Conservation (phyloP, 2,113 vertebrate species). For the Oophaga pumilio region DNA sequence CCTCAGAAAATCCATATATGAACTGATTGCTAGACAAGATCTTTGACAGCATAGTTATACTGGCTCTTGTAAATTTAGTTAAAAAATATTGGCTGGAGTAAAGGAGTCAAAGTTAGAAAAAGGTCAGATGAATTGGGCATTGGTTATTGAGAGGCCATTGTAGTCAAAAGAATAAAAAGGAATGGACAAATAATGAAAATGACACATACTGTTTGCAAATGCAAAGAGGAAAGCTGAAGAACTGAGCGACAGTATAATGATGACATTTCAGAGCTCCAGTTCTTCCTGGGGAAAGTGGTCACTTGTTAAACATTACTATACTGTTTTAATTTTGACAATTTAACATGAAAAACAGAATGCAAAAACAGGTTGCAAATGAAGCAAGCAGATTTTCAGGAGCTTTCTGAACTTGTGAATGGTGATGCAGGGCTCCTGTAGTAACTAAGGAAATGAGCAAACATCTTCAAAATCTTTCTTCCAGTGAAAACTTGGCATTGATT, state of each 20-base stretch:
- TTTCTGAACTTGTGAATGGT: background rate
- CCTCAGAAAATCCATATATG: background rate
- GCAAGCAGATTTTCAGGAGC: background rate
- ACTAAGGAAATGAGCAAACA: background rate
- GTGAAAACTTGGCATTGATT: too few relatives aligned
- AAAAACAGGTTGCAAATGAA: background rate
- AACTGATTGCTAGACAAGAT: background rate
- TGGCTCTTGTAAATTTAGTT: constrained; percentile 17
- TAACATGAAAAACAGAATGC: background rate
- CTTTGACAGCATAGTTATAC: constrained; percentile 1
- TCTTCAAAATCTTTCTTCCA: background rate
- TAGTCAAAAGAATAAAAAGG: background rate
- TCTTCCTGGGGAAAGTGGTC: background rate
- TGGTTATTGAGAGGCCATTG: constrained; percentile 35
- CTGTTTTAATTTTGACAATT: background rate
- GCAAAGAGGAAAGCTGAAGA: background rate
- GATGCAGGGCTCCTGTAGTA: background rate
- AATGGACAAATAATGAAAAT: constrained; percentile 16
- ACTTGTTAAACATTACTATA: background rate
- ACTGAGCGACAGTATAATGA: background rate
- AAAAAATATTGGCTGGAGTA: background rate
- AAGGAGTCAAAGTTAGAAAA: constrained; percentile 17
- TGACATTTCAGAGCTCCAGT: background rate
- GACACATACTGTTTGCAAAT: constrained; percentile 14
- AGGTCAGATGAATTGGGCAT: constrained; percentile 26